Evolutionary conservation across 2,797 vertebrate genomes (phyloP).

Genomic region (Acrossocheilus wenchowensis): DNA sequence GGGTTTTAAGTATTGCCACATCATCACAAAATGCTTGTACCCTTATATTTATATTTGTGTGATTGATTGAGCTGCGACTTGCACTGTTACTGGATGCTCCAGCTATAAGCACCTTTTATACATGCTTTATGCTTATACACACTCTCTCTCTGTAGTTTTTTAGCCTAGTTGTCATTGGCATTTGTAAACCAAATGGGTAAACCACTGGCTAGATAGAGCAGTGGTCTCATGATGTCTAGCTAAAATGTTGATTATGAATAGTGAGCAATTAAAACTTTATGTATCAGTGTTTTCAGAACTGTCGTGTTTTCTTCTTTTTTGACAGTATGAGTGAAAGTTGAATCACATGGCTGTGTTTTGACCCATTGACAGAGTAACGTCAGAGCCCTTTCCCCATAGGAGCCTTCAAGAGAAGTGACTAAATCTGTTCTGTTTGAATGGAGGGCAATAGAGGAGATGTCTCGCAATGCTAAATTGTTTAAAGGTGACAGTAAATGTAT

Average conservation of each 20-base stretch:
- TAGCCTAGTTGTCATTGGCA: neutral
- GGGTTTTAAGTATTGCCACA: conserved; percentile 22
- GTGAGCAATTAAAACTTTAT: neutral
- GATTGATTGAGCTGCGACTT: conserved; percentile 7
- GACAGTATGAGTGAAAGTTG: conserved; percentile 20
- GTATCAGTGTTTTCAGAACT: conserved; percentile 1
- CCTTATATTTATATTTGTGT: conserved; percentile 18
- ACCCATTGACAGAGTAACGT: conserved; percentile 11
- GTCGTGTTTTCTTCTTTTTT: neutral
- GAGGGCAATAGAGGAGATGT: neutral
- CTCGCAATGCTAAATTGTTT: neutral
- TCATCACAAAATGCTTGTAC: conserved; percentile 17
- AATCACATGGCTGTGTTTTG: conserved; percentile 21
- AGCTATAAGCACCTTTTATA: conserved; percentile 6
- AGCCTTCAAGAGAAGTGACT: neutral
- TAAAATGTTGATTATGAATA: neutral
- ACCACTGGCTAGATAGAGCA: conserved; percentile 1
- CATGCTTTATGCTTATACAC: neutral
- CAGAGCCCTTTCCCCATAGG: neutral
- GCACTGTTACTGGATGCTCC: neutral
- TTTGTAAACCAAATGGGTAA: conserved; percentile 41
- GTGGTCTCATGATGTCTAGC: neutral
- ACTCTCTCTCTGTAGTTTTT: conserved; percentile 7
- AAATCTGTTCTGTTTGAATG: neutral
- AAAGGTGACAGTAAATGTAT: neutral